These are phyloP conservation scores for Nowickia ferox DNA, from an alignment of 2,888 invertebrate genomes.

Conservation along the genomic window DNA sequence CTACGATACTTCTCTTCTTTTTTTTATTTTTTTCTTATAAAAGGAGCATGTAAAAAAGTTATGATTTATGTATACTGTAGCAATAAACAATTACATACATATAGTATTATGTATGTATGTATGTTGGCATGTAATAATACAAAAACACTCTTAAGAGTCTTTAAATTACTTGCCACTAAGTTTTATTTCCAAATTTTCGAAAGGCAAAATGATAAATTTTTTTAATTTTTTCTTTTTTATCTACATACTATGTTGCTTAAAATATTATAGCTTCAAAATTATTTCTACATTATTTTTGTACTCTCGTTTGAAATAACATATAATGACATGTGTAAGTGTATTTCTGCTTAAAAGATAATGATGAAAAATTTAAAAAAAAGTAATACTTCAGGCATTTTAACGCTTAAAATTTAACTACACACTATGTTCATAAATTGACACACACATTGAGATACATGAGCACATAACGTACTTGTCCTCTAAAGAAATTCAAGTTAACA, in stretches of 20 bases:
- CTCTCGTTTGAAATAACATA: slow-evolving; percentile 9
- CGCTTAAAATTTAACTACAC: slow-evolving; percentile 62
- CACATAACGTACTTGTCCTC: neutral
- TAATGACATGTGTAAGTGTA: neutral
- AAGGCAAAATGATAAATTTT: slow-evolving; percentile 53
- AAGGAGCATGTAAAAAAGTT: too few species aligned
- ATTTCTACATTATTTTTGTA: slow-evolving; percentile 1
- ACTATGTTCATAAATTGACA: neutral
- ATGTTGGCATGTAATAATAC: too few species aligned
- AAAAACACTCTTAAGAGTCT: too few species aligned
- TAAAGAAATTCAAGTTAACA: too few species aligned
- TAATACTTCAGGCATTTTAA: slow-evolving; percentile 64
- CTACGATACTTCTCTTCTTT: too few species aligned
- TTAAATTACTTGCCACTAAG: neutral
- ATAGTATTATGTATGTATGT: too few species aligned
- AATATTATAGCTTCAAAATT: neutral
- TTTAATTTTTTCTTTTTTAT: neutral
- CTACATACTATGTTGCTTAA: slow-evolving; percentile 1
- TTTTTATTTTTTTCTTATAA: too few species aligned
- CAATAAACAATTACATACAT: too few species aligned
- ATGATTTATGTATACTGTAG: too few species aligned
- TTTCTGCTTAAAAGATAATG: slow-evolving; percentile 5
- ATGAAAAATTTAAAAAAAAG: slow-evolving; percentile 50
- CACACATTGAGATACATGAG: neutral
- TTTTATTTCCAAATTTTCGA: slow-evolving; percentile 1